Conservation (phyloP, 2,888 invertebrate genomes). For the Drosophila anceps region DNA sequence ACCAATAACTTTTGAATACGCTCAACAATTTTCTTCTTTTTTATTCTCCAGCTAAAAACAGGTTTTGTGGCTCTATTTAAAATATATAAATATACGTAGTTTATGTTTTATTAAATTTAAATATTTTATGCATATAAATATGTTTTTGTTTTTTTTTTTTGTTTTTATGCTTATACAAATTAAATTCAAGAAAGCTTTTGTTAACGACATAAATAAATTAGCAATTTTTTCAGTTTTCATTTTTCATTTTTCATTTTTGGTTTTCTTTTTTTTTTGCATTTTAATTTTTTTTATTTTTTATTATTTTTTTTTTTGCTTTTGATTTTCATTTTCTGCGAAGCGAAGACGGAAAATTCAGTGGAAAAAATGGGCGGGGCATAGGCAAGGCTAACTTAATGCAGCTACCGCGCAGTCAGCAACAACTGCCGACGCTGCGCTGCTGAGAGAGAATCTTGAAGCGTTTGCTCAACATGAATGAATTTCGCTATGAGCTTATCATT, state of each 20-base stretch:
- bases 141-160: slow-evolving; percentile 33
- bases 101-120: slow-evolving; percentile 33
- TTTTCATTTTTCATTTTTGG: slow-evolving; percentile 5
- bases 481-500: slow-evolving; percentile 16
- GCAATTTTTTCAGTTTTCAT: slow-evolving; percentile 34
- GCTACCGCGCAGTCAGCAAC: slow-evolving; percentile 75
- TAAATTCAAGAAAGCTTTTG: slow-evolving; percentile 79
- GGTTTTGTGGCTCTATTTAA: slow-evolving; percentile 35
- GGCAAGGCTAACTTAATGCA: slow-evolving; percentile 62
- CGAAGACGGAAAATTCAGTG: slow-evolving; percentile 72
- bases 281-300: slow-evolving; percentile 19
- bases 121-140: slow-evolving; percentile 50
- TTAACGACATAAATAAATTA: slow-evolving; percentile 72
- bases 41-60: slow-evolving; percentile 42
- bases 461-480: slow-evolving; percentile 1
- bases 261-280: slow-evolving; percentile 12
- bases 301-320: slow-evolving; percentile 24
- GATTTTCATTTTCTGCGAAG: slow-evolving; percentile 54
- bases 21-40: slow-evolving; percentile 52
- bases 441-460: slow-evolving; percentile 9
- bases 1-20: slow-evolving; percentile 38
- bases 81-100: slow-evolving; percentile 30
- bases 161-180: slow-evolving; percentile 58
- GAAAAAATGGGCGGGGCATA: slow-evolving; percentile 62
- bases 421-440: slow-evolving; percentile 41